A percentile compares a stretch with the other conserved stretches of the same genome.
Evolutionary conservation across 92 coral and sea anemone genomes (phyloP).

Genomic region (Chrysogorgia sp.): DNA sequence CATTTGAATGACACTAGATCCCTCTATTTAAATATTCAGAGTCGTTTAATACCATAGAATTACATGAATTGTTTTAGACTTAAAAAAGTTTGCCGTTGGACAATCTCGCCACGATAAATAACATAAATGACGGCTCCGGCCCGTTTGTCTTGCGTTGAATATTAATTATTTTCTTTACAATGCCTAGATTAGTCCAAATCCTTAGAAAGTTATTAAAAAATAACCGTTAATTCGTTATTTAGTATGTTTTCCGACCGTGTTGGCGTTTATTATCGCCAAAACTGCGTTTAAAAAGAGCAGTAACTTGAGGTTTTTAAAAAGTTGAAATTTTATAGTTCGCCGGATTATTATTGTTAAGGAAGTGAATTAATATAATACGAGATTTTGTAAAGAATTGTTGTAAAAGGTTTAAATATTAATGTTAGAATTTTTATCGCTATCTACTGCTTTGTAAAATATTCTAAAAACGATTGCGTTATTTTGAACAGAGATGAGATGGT

Average conservation of each 20-base stretch:
- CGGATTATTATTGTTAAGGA: neutral
- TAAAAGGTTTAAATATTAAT: slow-evolving; percentile 41
- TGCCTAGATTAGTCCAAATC: neutral
- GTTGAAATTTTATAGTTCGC: slow-evolving; percentile 4
- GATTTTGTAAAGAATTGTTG: slow-evolving; percentile 41
- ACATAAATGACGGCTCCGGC: neutral
- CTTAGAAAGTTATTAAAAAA: neutral
- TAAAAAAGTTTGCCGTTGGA: slow-evolving; percentile 1
- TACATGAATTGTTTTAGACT: neutral
- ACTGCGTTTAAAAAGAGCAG: too few relatives aligned
- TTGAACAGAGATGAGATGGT: neutral
- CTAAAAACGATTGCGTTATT: slow-evolving; percentile 11
- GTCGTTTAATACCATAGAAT: slow-evolving; percentile 5
- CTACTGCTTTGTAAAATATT: slow-evolving; percentile 40
- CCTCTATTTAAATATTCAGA: slow-evolving; percentile 12
- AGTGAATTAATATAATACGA: slow-evolving; percentile 41
- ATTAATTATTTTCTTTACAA: neutral
- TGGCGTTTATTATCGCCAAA: too few relatives aligned
- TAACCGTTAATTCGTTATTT: neutral
- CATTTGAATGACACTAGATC: slow-evolving; percentile 42
- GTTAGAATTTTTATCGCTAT: slow-evolving; percentile 39
- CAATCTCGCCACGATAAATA: neutral
- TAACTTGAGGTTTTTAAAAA: neutral
- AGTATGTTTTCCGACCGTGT: neutral
- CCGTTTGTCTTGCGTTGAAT: neutral